These are phyloP conservation scores for Smittia aterrima DNA, from an alignment of 2,888 invertebrate genomes.

Conservation along the genomic window DNA sequence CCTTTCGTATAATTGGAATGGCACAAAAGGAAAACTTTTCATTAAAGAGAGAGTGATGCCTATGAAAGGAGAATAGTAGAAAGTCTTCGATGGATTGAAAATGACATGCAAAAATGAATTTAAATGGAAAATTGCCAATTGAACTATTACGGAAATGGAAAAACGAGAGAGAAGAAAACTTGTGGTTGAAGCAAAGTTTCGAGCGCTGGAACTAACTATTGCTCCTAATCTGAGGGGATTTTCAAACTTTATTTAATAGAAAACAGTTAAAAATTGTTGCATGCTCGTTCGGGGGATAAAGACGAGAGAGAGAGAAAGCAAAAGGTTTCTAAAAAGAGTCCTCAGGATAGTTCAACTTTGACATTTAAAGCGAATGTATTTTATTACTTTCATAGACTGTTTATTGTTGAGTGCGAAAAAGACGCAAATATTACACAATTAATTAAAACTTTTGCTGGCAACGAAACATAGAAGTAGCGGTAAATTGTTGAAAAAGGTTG, in stretches of 20 bases:
- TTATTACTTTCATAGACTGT: too few species aligned
- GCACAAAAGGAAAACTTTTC: background rate
- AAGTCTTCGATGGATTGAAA: constrained; percentile 5
- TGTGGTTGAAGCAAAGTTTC: too few species aligned
- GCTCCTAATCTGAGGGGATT: background rate
- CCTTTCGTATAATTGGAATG: constrained; percentile 58
- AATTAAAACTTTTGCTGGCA: background rate
- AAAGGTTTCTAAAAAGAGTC: background rate
- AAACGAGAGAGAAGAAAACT: too few species aligned
- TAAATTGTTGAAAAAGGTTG: background rate
- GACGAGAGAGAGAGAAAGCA: background rate
- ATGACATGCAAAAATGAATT: constrained; percentile 33
- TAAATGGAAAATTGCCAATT: constrained; percentile 38
- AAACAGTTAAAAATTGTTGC: background rate
- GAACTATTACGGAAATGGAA: too few species aligned
- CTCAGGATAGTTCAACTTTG: too few species aligned
- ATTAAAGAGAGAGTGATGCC: background rate
- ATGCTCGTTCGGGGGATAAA: background rate
- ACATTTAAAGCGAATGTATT: too few species aligned
- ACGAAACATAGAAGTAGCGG: background rate
- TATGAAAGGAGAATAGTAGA: too few species aligned
- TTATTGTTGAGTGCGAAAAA: background rate
- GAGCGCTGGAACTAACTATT: too few species aligned
- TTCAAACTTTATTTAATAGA: background rate
- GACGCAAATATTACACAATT: background rate